Evolutionary conservation across 2,888 invertebrate genomes (phyloP), one percentile per base, ranked within the genome.

Genomic region (Drosophila monieri): DNA sequence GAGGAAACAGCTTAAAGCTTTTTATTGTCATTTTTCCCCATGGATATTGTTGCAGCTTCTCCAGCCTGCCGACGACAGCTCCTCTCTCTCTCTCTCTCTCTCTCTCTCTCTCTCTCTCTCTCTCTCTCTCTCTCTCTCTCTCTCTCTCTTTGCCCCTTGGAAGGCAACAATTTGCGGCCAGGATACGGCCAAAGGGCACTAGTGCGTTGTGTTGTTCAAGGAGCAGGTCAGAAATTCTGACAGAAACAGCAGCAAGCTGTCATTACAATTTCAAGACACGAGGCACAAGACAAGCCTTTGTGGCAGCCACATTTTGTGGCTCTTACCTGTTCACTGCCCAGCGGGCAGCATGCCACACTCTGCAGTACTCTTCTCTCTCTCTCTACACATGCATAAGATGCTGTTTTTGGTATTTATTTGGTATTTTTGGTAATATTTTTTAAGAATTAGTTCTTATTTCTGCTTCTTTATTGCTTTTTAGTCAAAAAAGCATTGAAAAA

Each of bases 11-110:
- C 39, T 70, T 49, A 61, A 39, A 37, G 71, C 71, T 49, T 72
- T 32, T 54, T 58, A 39, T 54, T 54, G 39, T 46, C 43, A 44
- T 30, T 39, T 52, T 5, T 14, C 39, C 25, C 27, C 27, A 25
- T 15, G 37, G 14, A 18, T 41, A 30, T 6, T 41, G 61, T 25
- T 56, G 43, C 21, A 23, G 4, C 21, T 5, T 0, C 21, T 5
- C 21, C 4, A 23, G 21, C 21, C 21, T 76, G 75, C 30, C 51
- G 55, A 47, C 65, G 78, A 69, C 78, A 80, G 78, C 75, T 69
- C n/a, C 52, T 53, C 60, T 77, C 25, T 2, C 25, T 6, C 25
- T 25, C 73, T 73, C 52, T 51, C 52, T 53, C 60, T 77, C 25
- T 2, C 25, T 6, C 25, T 25, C 73, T 73, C 52, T 51, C 52